Evolutionary conservation across 2,797 vertebrate species (phyloP), one percentile per base, ranked within the genome.

Genomic region (Pangasius macronema): DNA sequence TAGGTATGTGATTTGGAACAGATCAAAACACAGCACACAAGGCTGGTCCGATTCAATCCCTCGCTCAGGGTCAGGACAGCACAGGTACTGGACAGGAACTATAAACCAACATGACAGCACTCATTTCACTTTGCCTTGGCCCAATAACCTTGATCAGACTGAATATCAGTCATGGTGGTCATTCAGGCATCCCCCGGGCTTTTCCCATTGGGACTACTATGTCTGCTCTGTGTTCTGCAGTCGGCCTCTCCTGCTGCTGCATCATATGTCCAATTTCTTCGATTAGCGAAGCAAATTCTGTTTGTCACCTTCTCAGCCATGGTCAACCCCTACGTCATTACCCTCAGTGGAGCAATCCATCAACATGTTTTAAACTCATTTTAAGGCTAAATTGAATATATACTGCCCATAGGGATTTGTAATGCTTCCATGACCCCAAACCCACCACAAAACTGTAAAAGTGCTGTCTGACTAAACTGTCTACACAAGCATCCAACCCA

Each of bases 81-180:
- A 82, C 89, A 85, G 88, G 90, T 89, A 87, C 68, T 86, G 92
- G 91, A 91, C 93, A 92, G 90, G 83, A 92, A 89, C 92, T 91
- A 92, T 94, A 94, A 94, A 95, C 82, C 90, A 94, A 92, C 65
- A 88, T 93, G 92, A 94, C 92, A 93, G 90, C 86, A 86, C 89
- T 95, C 93, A 92, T 82, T 92, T 88, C 91, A 90, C 73, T 90
- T 94, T 91, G 95, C 92, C 93, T 94, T 95, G 93, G 91, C 92
- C 93, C 93, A 92, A 92, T 95, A 94, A 95, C 93, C 94, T 94
- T 95, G 93, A 95, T 94, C 93, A 91, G 92, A 92, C 91, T 89
- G 90, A 88, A 84, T 92, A 94, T 95, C 95, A 93, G 93, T 94
- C 94, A 94, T 76, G 92, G 91, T 93, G 94, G 94, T 93, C 93